Evolutionary conservation across 2,113 vertebrate genomes (phyloP), one percentile per base, ranked within the genome.

Genomic region (Todiramphus chloris): DNA sequence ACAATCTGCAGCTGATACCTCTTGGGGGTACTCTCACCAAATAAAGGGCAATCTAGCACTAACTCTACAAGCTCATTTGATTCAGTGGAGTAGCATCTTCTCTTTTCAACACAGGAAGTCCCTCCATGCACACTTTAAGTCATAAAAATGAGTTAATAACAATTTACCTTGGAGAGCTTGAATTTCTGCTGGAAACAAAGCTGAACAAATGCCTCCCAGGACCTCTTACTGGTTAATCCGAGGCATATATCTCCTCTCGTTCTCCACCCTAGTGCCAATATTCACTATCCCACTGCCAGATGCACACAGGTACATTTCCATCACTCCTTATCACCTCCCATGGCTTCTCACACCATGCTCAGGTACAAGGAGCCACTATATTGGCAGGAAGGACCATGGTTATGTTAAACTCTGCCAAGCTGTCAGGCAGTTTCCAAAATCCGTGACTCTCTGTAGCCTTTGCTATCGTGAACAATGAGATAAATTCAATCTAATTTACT

Each of bases 281-380:
- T 51, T 80, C 28, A 41, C 70, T 23, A 78, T 8, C 0, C 0
- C 0, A 0, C 25, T 90, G 73, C 73, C 63, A 90, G 56, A 37
- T 66, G 63, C 43, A 67, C 50, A 43, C 31, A 79, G 75, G 27
- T 64, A 56, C n/a, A 16, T 62, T 76, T 63, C 58, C 37, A 37
- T 58, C 64, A 12, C 53, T 67, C 90, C 20, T 77, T 80, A 30
- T n/a, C 59, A 53, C 21, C 21, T 87, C 39, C 76, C 16, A 13
- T 63, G 56, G 48, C 35, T 93, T 83, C 72, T 74, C 46, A 83
- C 63, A 62, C 24, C 30, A 27, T 0, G 2, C 30, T 70, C 27
- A 68, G 77, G 35, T 46, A 74, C 33, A 78, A 81, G 35, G 13
- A 86, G 64, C 24, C 13, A 3, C 51, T 80, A 75, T 68, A 76